Evolutionary conservation across 2,888 invertebrate species (phyloP).

Genomic region (Elgonia sp.): DNA sequence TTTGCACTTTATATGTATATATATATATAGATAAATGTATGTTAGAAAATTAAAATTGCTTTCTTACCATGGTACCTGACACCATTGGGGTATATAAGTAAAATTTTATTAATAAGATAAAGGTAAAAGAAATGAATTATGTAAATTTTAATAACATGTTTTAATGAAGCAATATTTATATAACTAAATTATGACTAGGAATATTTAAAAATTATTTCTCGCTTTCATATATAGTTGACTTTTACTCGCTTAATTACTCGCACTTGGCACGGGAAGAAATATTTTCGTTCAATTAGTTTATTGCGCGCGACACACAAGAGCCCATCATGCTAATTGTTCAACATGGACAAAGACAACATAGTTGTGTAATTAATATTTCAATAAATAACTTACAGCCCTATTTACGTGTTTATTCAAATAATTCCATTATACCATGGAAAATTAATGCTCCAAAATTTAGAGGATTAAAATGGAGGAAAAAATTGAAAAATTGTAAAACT

Average conservation of each 20-base stretch:
- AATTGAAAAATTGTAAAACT: not conserved
- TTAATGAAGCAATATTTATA: too few species aligned
- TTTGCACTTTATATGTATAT: constrained; percentile 5
- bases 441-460: not conserved
- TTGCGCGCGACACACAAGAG: constrained; percentile 54
- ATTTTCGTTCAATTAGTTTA: constrained; percentile 62
- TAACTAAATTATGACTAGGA: constrained; percentile 6
- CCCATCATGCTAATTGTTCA: constrained; percentile 55
- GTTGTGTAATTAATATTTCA: constrained; percentile 51
- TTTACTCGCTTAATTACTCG: constrained; percentile 47
- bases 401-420: constrained; percentile 5
- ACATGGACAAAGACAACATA: constrained; percentile 17
- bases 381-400: constrained; percentile 47
- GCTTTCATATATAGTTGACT: constrained; percentile 17
- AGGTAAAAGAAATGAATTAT: too few species aligned
- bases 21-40: not conserved
- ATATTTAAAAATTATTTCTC: constrained; percentile 38
- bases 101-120: too few species aligned
- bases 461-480: too few species aligned
- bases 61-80: too few species aligned
- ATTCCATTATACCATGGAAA: not conserved
- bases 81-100: too few species aligned
- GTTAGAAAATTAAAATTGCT: not conserved
- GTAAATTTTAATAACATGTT: too few species aligned
- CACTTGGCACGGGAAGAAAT: constrained; percentile 56